Evolutionary conservation across 2,797 vertebrate genomes (phyloP), one percentile per base, ranked within the genome.

Genomic region (Argentina silus): DNA sequence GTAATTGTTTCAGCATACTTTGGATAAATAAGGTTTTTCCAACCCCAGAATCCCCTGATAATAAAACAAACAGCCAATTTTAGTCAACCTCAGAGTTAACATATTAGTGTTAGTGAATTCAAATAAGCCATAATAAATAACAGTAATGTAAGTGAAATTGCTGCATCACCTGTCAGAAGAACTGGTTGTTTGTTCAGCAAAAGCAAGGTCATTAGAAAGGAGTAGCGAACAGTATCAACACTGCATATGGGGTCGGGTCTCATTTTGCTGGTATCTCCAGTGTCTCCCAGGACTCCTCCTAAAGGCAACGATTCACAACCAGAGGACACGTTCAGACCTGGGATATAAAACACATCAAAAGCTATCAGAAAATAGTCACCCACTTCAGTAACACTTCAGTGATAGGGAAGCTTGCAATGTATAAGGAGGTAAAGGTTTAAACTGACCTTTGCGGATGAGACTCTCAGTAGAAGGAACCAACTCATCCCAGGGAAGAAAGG

Each of bases 171-270:
- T 86, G 85, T 90, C 51, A 92, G 82, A 47, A 93, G 87, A 0
- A 92, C 85, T 10, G 92, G 90, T 42, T 63, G 87, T 63, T 83
- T 90, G 67, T 82, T 88, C 56, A 86, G 76, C 19, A 92, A 73
- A 17, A 93, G 87, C 17, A 93, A 77, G 53, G 80, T 91, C 21
- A 82, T 77, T 57, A 93, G 84, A 60, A 93, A 92, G 23, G 86
- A 85, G 44, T 90, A 85, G 11, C 83, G 86, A 3, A 81, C 17
- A 0, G 87, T 87, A 59, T 91, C 90, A 50, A 87, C 76, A 43
- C 87, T 92, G 10, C 84, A 67, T 0, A 85, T 80, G 1, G 4
- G 43, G 2, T 78, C 78, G 0, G 64, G 70, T 4, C 6, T 65
- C 2, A 79, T 76, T 17, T 43, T 7, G 36, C 11, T 19, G 77